Percentiles rank a stretch among this genome's conserved stretches.
Conservation (phyloP, 2,113 vertebrate species). For the Scartelaos histophorus region DNA sequence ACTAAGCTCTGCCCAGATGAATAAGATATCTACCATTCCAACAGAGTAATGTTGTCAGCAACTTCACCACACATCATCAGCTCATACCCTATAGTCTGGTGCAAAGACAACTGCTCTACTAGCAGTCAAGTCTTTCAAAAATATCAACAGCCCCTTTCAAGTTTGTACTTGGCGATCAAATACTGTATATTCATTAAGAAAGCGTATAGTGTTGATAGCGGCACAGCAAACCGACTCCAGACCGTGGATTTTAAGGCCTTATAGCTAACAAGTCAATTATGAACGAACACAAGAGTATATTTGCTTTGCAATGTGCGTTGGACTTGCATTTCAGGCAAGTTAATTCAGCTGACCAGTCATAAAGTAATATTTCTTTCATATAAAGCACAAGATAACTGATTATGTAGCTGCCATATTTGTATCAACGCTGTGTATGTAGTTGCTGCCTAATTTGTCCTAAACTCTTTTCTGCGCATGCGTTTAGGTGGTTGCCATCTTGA, state of each 20-base stretch:
- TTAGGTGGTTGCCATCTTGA: neutral
- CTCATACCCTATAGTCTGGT: too few relatives aligned
- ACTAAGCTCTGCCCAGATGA: neutral
- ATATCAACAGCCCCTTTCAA: neutral
- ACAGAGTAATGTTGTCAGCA: too few relatives aligned
- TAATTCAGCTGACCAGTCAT: neutral
- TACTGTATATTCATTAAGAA: neutral
- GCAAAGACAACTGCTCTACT: too few relatives aligned
- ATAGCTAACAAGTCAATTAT: neutral
- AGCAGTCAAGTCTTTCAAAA: too few relatives aligned
- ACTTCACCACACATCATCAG: too few relatives aligned
- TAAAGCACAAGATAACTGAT: neutral
- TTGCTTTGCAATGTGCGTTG: neutral
- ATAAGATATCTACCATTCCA: neutral
- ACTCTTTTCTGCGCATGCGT: neutral
- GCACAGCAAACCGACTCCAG: neutral
- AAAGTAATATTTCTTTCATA: neutral
- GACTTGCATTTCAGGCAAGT: neutral
- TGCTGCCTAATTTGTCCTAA: neutral
- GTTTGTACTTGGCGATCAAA: neutral
- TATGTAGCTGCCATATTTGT: neutral
- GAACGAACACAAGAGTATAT: neutral
- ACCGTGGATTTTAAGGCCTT: conserved; percentile 42
- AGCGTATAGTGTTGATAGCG: neutral
- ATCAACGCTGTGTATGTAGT: neutral